Conservation (phyloP, 92 coral and sea anemone genomes). For the Epizoanthus stellaris region DNA sequence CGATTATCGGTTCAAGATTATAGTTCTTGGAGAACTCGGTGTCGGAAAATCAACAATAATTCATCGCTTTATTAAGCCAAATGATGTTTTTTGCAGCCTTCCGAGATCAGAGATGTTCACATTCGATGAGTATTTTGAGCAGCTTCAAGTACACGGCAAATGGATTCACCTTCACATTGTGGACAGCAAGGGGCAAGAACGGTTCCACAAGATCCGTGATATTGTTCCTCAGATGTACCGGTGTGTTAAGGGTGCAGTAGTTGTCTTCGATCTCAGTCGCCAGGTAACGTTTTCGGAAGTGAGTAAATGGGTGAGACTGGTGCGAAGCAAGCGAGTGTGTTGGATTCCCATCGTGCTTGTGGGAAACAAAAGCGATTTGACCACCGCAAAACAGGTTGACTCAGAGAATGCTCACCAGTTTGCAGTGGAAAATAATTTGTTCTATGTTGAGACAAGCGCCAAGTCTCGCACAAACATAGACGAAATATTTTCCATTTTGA, state of each 20-base stretch:
- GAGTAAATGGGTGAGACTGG: constrained; percentile 65
- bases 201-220: constrained; percentile 41
- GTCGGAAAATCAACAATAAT: constrained; percentile 84
- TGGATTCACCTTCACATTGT: constrained; percentile 76
- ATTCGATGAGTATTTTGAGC: constrained; percentile 68
- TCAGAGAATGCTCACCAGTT: neutral
- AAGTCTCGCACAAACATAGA: constrained; percentile 71
- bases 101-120: constrained; percentile 28
- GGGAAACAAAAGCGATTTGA: constrained; percentile 80
- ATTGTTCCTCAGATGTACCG: constrained; percentile 73
- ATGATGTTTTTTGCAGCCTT: neutral
- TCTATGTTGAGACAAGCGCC: constrained; percentile 84
- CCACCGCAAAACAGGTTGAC: neutral
- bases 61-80: constrained; percentile 66
- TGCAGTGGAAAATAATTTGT: constrained; percentile 30
- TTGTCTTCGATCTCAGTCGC: constrained; percentile 75
- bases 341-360: constrained; percentile 66
- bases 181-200: constrained; percentile 73
- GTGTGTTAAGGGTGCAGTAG: constrained; percentile 62
- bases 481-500: constrained; percentile 67
- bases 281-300: constrained; percentile 52
- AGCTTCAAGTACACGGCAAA: constrained; percentile 71
- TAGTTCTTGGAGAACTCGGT: constrained; percentile 70
- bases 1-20: constrained; percentile 78
- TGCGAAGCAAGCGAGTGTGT: constrained; percentile 47